Evolutionary conservation across 2,113 vertebrate species (phyloP).

Genomic region (Nesoenas mayeri): DNA sequence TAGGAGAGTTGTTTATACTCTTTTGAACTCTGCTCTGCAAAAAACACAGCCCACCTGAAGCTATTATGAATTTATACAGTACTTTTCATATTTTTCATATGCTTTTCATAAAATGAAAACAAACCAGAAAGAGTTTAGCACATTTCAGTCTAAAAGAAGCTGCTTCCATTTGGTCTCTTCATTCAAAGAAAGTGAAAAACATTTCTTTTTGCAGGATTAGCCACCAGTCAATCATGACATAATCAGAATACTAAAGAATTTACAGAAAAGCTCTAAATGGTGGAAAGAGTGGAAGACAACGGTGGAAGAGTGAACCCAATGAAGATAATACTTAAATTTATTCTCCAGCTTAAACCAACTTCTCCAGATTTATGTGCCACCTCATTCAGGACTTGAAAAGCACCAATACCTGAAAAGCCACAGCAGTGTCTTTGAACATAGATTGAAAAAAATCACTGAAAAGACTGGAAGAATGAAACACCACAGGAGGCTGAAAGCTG

Average conservation of each 20-base stretch:
- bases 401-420: rapidly evolving
- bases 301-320: too few species aligned
- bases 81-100: not conserved
- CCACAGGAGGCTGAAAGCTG: rapidly evolving
- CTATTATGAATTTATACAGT: not conserved
- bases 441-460: not conserved
- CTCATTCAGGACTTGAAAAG: not conserved
- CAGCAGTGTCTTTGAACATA: not conserved
- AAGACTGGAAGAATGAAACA: not conserved
- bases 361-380: not conserved
- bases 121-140: not conserved
- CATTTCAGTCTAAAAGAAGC: not conserved
- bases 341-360: not conserved
- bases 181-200: not conserved
- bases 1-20: not conserved
- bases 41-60: not conserved
- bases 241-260: not conserved
- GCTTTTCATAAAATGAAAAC: conserved; percentile 1
- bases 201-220: not conserved
- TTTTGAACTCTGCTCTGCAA: not conserved
- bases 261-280: not conserved
- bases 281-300: not conserved
- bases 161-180: not conserved
- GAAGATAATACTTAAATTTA: not conserved
- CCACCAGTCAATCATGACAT: not conserved